Percentiles rank a stretch among this genome's conserved stretches.
Evolutionary conservation across 2,113 vertebrate genomes (phyloP).

Genomic region (Hippocampus guttulatus): DNA sequence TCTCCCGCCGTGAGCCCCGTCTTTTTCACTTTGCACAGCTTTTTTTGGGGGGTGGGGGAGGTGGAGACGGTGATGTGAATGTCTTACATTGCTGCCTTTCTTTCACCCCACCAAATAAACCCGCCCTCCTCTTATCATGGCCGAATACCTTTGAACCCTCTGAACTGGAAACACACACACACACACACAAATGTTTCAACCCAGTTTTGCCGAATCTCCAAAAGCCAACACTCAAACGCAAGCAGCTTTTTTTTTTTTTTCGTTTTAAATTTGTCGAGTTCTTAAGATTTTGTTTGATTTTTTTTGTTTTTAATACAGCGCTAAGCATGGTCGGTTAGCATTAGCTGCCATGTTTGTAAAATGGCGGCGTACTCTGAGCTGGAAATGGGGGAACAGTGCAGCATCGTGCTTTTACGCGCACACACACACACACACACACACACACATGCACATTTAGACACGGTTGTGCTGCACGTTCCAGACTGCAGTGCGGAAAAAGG

Average conservation of each 20-base stretch:
- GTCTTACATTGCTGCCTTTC: conserved; percentile 42
- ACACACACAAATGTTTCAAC: conserved; percentile 4
- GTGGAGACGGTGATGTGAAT: background rate
- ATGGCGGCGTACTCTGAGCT: conserved; percentile 59
- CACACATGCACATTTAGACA: conserved; percentile 29
- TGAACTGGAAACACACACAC: conserved; percentile 40
- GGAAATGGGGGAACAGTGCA: conserved; percentile 62
- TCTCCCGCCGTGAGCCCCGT: conserved; percentile 68
- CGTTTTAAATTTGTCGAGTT: conserved; percentile 10
- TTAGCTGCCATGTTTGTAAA: conserved; percentile 50
- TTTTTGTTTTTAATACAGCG: conserved; percentile 7
- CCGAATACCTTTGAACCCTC: conserved; percentile 55
- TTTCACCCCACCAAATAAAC: conserved; percentile 1
- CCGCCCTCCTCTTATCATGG: conserved; percentile 22
- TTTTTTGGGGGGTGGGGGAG: background rate
- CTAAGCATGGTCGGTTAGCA: conserved; percentile 31
- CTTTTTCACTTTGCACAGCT: conserved; percentile 45
- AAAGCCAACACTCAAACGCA: background rate
- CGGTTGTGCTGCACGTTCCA: conserved; percentile 37
- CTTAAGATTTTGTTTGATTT: background rate
- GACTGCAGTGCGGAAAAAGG: conserved; percentile 53
- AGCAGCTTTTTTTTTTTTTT: conserved; percentile 20
- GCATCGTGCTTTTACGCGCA: conserved; percentile 36
- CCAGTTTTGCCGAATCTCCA: conserved; percentile 5
- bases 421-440: background rate